Evolutionary conservation across 2,888 invertebrate genomes (phyloP).

Genomic region (Sphaeridia pumilis): DNA sequence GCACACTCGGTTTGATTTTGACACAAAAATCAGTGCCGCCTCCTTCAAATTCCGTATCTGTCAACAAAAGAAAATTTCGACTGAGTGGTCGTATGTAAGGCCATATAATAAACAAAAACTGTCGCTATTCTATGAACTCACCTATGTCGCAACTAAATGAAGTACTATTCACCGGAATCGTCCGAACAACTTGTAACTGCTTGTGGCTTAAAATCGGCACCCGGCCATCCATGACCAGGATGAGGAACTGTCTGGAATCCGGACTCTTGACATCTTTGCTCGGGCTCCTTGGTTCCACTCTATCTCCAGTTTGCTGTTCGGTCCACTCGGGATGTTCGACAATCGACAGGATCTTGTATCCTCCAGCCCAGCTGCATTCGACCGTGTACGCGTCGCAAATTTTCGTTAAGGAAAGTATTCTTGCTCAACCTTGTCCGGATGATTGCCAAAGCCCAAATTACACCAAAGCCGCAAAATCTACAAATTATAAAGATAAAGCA

Average conservation of each 20-base stretch:
- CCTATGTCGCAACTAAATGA: constrained; percentile 62
- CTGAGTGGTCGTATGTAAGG: not conserved
- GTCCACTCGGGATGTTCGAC: constrained; percentile 45
- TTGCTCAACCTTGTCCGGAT: constrained; percentile 1
- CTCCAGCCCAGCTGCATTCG: constrained; percentile 37
- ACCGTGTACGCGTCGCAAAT: constrained; percentile 15
- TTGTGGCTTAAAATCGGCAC: constrained; percentile 25
- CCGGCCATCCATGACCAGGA: constrained; percentile 30
- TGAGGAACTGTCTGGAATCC: constrained; percentile 30
- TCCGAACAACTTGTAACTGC: constrained; percentile 67
- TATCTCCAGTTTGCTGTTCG: not conserved
- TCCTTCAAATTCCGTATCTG: constrained; percentile 46
- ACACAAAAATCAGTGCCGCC: constrained; percentile 46
- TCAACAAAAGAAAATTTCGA: constrained; percentile 16
- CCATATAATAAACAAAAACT: not conserved
- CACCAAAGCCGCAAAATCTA: not conserved
- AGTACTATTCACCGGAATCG: constrained; percentile 64
- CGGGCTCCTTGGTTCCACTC: not conserved
- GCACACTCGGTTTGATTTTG: constrained; percentile 46
- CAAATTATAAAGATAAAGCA: constrained; percentile 4
- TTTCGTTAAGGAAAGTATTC: constrained; percentile 22
- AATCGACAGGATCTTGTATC: constrained; percentile 48
- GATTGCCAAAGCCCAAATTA: not conserved
- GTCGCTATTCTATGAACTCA: constrained; percentile 37
- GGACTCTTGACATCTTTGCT: constrained; percentile 19